Conservation (phyloP, 2,888 invertebrate genomes). For the Dyspetes luteomarginatus region DNA sequence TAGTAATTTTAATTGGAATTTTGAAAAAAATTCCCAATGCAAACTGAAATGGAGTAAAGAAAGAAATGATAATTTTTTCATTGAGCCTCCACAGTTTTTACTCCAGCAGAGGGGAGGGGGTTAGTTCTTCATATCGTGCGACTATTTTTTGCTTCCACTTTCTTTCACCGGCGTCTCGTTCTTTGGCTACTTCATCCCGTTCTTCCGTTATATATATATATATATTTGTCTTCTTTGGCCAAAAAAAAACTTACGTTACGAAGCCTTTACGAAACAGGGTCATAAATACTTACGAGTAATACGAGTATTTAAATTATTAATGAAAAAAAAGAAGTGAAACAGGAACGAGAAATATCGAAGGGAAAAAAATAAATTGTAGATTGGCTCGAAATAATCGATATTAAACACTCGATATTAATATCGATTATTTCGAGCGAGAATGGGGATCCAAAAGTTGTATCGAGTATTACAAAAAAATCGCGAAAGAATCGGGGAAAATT, state of each 20-base stretch:
- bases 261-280: conserved; percentile 82
- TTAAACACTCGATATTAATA: conserved; percentile 6
- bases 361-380: conserved; percentile 24
- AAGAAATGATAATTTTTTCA: neutral
- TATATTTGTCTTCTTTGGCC: conserved; percentile 71
- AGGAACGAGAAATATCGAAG: conserved; percentile 41
- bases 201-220: conserved; percentile 51
- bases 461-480: conserved; percentile 27
- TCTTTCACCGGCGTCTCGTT: conserved; percentile 48
- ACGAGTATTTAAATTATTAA: conserved; percentile 79
- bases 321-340: too few relatives aligned
- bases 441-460: conserved; percentile 40
- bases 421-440: too few relatives aligned
- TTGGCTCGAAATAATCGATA: conserved; percentile 12
- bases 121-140: conserved; percentile 11
- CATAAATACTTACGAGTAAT: conserved; percentile 80
- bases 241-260: conserved; percentile 78
- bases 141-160: conserved; percentile 31
- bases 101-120: neutral
- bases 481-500: conserved; percentile 25
- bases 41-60: neutral
- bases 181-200: conserved; percentile 38
- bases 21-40: neutral
- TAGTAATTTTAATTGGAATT: neutral
- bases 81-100: neutral